Evolutionary conservation across 2,113 vertebrate genomes (phyloP).

Genomic region (Cheirogaleus medius): DNA sequence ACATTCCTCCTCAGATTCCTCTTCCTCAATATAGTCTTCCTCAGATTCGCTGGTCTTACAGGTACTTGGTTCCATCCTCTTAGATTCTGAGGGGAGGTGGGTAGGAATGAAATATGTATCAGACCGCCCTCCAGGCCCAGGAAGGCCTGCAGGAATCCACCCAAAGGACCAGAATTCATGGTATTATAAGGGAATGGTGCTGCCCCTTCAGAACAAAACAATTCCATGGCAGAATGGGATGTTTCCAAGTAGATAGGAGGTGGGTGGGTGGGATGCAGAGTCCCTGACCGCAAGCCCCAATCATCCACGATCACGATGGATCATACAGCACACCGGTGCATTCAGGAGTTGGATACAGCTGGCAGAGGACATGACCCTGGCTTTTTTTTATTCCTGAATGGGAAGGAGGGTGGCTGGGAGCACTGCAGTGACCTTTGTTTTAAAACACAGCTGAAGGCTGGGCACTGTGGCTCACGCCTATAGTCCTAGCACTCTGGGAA

Average conservation of each 20-base stretch:
- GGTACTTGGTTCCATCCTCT: constrained; percentile 72
- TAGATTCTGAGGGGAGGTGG: not conserved
- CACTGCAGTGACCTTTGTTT: not conserved
- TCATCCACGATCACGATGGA: not conserved
- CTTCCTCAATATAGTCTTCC: constrained; percentile 68
- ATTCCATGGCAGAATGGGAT: not conserved
- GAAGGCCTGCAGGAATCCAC: not conserved
- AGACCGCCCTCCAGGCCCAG: not conserved
- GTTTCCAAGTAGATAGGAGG: not conserved
- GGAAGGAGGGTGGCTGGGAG: not conserved
- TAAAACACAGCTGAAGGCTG: not conserved
- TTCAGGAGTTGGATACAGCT: not conserved
- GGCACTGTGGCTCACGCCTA: no score
- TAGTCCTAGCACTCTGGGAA: no score
- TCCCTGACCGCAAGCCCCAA: not conserved
- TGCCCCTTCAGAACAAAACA: not conserved
- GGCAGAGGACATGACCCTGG: not conserved
- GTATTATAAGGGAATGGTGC: not conserved
- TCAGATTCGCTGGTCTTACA: constrained; percentile 72
- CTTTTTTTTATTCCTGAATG: not conserved
- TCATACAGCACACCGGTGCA: not conserved
- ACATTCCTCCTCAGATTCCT: constrained; percentile 72
- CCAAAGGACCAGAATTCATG: not conserved
- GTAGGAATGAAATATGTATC: not conserved
- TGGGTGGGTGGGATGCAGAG: not conserved